phyloP scores from a whole-genome alignment of 2,888 invertebrate species.

The Nebria brevicollis region DNA sequence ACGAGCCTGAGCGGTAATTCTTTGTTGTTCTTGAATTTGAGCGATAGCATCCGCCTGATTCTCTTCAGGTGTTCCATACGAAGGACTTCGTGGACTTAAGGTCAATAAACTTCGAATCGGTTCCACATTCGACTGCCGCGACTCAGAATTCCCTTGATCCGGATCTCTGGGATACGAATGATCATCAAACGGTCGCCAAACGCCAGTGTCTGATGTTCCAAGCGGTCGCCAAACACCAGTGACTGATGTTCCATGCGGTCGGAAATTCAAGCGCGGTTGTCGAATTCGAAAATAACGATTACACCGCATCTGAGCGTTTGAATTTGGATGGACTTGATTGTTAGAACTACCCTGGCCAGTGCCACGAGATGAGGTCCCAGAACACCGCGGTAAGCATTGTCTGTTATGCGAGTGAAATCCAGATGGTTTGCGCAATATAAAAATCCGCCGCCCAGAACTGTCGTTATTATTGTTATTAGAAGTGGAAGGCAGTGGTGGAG shows the following conservation, averaged over 20 bases:
- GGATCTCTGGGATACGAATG: slow-evolving; percentile 44
- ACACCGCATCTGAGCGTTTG: slow-evolving; percentile 8
- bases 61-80: slow-evolving; percentile 16
- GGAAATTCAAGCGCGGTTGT: slow-evolving; percentile 30
- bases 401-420: slow-evolving; percentile 34
- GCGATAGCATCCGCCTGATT: slow-evolving; percentile 13
- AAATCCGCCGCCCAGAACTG: slow-evolving; percentile 46
- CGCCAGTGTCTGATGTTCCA: slow-evolving; percentile 13
- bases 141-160: slow-evolving; percentile 19
- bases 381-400: slow-evolving; percentile 36
- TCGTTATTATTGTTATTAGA: slow-evolving; percentile 42
- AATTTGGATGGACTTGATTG: slow-evolving; percentile 18
- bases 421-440: slow-evolving; percentile 36
- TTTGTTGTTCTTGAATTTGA: slow-evolving; percentile 10
- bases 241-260: slow-evolving; percentile 9
- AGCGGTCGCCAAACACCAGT: slow-evolving; percentile 30
- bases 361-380: slow-evolving; percentile 17
- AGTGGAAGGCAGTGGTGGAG: slow-evolving; percentile 45
- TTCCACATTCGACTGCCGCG: slow-evolving; percentile 33
- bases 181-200: slow-evolving; percentile 45
- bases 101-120: slow-evolving; percentile 42
- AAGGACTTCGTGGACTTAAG: slow-evolving; percentile 39
- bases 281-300: slow-evolving; percentile 42
- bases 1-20: neutral
- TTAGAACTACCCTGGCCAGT: slow-evolving; percentile 19